These are phyloP conservation scores for Lithophane ornitopus DNA, from an alignment of 2,888 invertebrate species.

Conservation along the genomic window DNA sequence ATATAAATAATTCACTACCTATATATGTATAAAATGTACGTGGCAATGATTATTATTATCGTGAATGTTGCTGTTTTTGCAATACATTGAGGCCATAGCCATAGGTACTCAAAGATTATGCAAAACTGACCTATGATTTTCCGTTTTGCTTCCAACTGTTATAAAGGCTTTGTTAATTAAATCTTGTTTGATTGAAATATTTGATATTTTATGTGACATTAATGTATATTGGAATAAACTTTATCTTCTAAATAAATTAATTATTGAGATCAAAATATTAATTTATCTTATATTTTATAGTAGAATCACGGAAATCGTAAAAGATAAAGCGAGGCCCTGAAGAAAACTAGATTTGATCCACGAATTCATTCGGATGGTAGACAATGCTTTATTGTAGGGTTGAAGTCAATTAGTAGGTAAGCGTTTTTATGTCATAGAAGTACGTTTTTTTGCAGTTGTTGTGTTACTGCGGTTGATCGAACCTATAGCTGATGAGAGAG, in stretches of 20 bases:
- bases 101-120: constrained; percentile 36
- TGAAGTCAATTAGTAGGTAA: neutral
- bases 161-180: constrained; percentile 17
- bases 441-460: neutral
- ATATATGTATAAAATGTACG: no score
- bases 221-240: constrained; percentile 25
- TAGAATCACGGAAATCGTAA: neutral
- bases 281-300: constrained; percentile 27
- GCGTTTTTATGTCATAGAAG: neutral
- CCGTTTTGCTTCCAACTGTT: neutral
- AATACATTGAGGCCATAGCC: constrained; percentile 18
- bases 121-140: constrained; percentile 48
- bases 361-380: neutral
- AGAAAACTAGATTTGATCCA: neutral
- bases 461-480: neutral
- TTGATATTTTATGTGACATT: constrained; percentile 50
- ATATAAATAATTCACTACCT: constrained; percentile 10
- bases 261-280: constrained; percentile 26
- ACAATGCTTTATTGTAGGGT: no score
- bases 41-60: constrained; percentile 21
- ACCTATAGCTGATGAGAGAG: neutral
- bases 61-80: constrained; percentile 24
- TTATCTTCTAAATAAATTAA: constrained; percentile 27
- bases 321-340: neutral
- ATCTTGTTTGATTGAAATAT: constrained; percentile 48